A percentile compares a stretch with the other conserved stretches of the same genome.
These are phyloP conservation scores for Nematostella vectensis DNA, from an alignment of 92 coral and sea anemone species.

Conservation along the genomic window DNA sequence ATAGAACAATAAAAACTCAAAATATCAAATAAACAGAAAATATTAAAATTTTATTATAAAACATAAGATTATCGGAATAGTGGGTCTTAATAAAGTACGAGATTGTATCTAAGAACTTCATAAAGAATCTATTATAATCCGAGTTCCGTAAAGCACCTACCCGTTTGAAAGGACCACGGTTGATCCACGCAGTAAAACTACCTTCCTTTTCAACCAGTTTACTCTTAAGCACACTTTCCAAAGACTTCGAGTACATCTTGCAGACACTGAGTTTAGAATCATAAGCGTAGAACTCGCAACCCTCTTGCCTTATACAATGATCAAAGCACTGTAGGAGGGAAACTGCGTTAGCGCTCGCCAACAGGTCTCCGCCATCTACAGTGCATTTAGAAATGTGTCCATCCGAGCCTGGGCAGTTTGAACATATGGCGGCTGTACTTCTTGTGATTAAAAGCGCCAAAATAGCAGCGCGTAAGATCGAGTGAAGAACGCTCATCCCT, in stretches of 20 bases:
- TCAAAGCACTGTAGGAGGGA: slow-evolving; percentile 24
- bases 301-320: slow-evolving; percentile 8
- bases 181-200: slow-evolving; percentile 11
- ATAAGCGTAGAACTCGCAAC: slow-evolving; percentile 11
- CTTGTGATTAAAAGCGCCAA: not conserved
- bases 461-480: too few species aligned
- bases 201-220: not conserved
- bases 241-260: slow-evolving; percentile 4
- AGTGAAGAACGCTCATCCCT: too few species aligned
- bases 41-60: too few species aligned
- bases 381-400: slow-evolving; percentile 16
- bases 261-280: not conserved
- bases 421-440: not conserved
- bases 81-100: too few species aligned
- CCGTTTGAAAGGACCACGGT: slow-evolving; percentile 8
- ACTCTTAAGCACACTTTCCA: slow-evolving; percentile 4
- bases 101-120: too few species aligned
- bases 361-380: not conserved
- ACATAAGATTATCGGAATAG: too few species aligned
- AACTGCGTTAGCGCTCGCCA: not conserved
- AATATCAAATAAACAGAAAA: too few species aligned
- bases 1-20: too few species aligned
- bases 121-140: too few species aligned
- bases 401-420: slow-evolving; percentile 8
- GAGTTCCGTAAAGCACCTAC: slow-evolving; percentile 3